Conservation (phyloP, 2,113 vertebrate genomes). For the Takifugu bimaculatus region DNA sequence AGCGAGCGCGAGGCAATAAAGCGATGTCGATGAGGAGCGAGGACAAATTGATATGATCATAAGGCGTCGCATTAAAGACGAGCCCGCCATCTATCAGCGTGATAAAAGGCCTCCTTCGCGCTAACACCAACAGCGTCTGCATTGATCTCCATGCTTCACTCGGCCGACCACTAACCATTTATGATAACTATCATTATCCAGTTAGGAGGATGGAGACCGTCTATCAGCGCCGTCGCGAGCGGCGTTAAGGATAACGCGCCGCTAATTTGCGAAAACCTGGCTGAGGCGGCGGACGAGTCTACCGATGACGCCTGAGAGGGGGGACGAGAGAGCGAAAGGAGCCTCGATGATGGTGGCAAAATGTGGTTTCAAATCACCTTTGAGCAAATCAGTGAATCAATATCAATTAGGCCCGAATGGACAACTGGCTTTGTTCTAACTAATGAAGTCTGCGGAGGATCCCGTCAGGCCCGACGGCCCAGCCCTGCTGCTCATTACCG, state of each 20-base stretch:
- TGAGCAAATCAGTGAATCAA: conserved; percentile 71
- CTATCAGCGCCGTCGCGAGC: conserved; percentile 8
- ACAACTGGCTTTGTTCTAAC: conserved; percentile 76
- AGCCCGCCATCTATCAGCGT: conserved; percentile 67
- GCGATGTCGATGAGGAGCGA: conserved; percentile 62
- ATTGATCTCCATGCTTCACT: conserved; percentile 63
- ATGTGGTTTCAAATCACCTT: conserved; percentile 62
- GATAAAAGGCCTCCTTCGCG: conserved; percentile 62
- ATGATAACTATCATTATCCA: conserved; percentile 60
- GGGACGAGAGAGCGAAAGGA: conserved; percentile 27
- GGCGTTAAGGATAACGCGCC: neutral
- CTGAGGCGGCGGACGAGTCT: too few relatives aligned
- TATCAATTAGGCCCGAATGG: conserved; percentile 73
- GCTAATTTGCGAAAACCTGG: too few relatives aligned
- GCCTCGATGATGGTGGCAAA: conserved; percentile 53
- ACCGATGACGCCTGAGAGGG: too few relatives aligned
- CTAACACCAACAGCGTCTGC: conserved; percentile 38
- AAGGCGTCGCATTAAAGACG: conserved; percentile 70
- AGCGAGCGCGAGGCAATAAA: conserved; percentile 63
- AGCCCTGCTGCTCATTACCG: neutral
- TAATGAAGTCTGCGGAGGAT: conserved; percentile 74
- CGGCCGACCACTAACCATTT: conserved; percentile 51
- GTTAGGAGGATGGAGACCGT: conserved; percentile 36
- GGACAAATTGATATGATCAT: conserved; percentile 74
- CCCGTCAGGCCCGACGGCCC: conserved; percentile 22